Conservation (phyloP, 2,888 invertebrate genomes). For the Psylliodes chrysocephalus region DNA sequence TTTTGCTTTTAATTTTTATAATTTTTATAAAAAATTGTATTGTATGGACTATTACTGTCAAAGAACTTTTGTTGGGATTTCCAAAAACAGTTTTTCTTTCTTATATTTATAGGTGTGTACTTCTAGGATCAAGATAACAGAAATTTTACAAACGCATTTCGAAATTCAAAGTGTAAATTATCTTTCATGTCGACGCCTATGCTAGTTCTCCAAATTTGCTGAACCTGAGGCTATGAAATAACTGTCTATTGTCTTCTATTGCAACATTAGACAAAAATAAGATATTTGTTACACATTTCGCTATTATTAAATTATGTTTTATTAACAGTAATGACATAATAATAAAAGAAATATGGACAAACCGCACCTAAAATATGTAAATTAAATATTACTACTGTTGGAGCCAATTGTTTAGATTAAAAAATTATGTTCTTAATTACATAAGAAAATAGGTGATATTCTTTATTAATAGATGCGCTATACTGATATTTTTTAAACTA, state of each 20-base stretch:
- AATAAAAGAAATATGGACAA: constrained; percentile 1
- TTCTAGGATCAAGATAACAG: no score
- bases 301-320: constrained; percentile 18
- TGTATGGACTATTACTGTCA: no score
- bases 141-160: no score
- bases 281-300: constrained; percentile 6
- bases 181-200: neutral
- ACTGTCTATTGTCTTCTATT: constrained; percentile 18
- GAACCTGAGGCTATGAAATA: constrained; percentile 9
- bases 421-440: neutral
- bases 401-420: constrained; percentile 3
- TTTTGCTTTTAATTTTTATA: no score
- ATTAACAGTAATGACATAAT: constrained; percentile 20
- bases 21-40: no score
- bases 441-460: neutral
- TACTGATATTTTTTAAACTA: no score
- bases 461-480: no score
- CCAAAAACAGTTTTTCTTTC: no score
- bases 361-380: constrained; percentile 18
- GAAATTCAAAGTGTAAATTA: constrained; percentile 3
- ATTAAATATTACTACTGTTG: constrained; percentile 17
- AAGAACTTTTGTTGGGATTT: no score
- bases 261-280: constrained; percentile 12
- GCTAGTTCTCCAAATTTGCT: neutral
- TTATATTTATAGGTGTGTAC: no score